Evolutionary conservation across 2,888 invertebrate genomes (phyloP), one percentile per base, ranked within the genome.

Genomic region (Hoplodrina blanda): DNA sequence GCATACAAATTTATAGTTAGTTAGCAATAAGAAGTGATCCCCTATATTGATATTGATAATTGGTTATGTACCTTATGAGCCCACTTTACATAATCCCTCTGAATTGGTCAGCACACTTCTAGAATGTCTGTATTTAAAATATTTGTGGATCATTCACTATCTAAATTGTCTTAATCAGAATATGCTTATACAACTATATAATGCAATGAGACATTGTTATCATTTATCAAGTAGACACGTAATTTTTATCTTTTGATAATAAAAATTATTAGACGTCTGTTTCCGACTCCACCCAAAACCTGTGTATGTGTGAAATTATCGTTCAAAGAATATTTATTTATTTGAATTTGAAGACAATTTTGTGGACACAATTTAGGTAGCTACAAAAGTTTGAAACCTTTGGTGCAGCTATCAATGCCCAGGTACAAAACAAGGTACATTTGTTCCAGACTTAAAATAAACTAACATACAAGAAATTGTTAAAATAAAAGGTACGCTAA

Each of bases 211-310:
- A 49, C n/a, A 25, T 49, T 49, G 3, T 30, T 56, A 15, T 52
- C 0, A 55, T 56, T 56, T 69, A 56, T 69, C 69, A 37, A 25
- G 53, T 13, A 41, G 10, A 44, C 19, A 44, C 10, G 13, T 25
- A 46, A 37, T 46, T 60, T 46, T 37, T 46, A 11, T 50, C 50
- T 33, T n/a, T 11, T 30, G 33, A n/a, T 55, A 17, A 33, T 55
- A n/a, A 55, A n/a, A 55, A 17, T 33, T 19, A 59, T 70, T 30
- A 44, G 3, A 52, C 4, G n/a, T 44, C 20, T 11, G 54, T n/a
- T 62, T 63, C 13, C 15, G 50, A 37, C 64, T 63, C 19, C 56
- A 63, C 52, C 44, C 63, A 44, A 33, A 50, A 62, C 2, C 4
- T 44, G 19, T 61, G 13, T 6, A 25, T 13, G 11, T 11, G n/a